phyloP scores from a whole-genome alignment of 2,797 vertebrate species.

The Synanceia verrucosa region DNA sequence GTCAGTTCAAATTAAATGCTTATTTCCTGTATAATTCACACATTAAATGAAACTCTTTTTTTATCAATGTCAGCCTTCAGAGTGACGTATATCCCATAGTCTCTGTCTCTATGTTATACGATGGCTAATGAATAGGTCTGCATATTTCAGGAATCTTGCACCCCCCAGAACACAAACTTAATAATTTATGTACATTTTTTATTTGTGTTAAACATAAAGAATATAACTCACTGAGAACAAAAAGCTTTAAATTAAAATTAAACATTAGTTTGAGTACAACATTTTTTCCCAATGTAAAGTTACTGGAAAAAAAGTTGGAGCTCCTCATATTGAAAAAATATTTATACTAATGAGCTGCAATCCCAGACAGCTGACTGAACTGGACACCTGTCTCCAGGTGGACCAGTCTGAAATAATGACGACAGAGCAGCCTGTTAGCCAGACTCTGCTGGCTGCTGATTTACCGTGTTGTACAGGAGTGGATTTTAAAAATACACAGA shows the following conservation, averaged over 20 bases:
- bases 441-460: constrained; percentile 7
- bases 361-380: constrained; percentile 24
- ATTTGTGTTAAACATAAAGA: not conserved
- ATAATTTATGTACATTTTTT: constrained; percentile 1
- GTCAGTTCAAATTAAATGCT: not conserved
- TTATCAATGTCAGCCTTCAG: not conserved
- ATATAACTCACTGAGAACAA: not conserved
- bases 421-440: not conserved
- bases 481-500: not conserved
- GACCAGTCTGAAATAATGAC: constrained; percentile 39
- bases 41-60: not conserved
- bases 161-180: not conserved
- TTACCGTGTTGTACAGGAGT: not conserved
- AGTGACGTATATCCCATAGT: not conserved
- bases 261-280: not conserved
- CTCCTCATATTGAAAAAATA: not conserved
- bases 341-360: constrained; percentile 25
- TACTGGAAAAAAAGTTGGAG: not conserved
- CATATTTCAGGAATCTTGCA: constrained; percentile 7
- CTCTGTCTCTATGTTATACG: not conserved
- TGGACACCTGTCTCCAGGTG: constrained; percentile 36
- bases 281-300: not conserved
- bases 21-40: not conserved
- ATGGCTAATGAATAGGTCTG: not conserved
- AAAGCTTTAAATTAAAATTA: not conserved